Base-by-base conservation (phyloP, 2,113 vertebrate species). In the Rostratula benghalensis region DNA sequence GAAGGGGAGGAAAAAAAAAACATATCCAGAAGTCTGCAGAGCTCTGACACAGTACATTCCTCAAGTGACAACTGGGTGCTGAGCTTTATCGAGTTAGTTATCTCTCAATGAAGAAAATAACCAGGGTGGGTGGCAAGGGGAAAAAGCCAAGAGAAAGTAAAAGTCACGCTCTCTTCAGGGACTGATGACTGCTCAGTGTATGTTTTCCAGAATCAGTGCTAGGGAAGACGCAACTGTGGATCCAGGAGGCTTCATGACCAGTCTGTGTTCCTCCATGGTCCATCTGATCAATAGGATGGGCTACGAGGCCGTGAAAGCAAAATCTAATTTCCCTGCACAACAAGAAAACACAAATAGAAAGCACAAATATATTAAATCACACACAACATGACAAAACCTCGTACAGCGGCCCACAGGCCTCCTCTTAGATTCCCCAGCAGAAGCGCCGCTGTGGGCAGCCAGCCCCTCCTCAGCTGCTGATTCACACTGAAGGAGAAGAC, bases 11-110 rank as follows among this genome's bases (percentile, higher is more conserved):
- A 6, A 10, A 90, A 89, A 53, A 77, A 61, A 45, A 54, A 77
- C 8, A 30, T 48, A 30, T 91, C 90, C 93, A 93, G 96, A 96
- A 97, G 95, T 98, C 98, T 97, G 94, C 95, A 95, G 97, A 97
- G 98, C 96, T 95, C 92, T 90, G 94, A 98, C 97, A 98, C 97
- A 97, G 98, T 98, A 98, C 98, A 98, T 98, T 99, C 98, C 98
- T 98, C 97, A 94, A 95, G 96, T 94, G 98, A 97, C 94, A 96
- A 93, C 87, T 79, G 94, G 94, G 93, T 78, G 97, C 95, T 57
- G 96, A 97, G 81, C 92, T 92, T 95, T 83, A 71, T 83, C 20
- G 39, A 91, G 95, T 92, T 59, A 78, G 90, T 95, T 85, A 84
- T 97, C 94, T 77, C 94, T 90, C 93, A 90, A 14, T 53, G 64